Evolutionary conservation across 2,113 vertebrate species (phyloP).

Genomic region (Brachyhypopomus occidentalis): DNA sequence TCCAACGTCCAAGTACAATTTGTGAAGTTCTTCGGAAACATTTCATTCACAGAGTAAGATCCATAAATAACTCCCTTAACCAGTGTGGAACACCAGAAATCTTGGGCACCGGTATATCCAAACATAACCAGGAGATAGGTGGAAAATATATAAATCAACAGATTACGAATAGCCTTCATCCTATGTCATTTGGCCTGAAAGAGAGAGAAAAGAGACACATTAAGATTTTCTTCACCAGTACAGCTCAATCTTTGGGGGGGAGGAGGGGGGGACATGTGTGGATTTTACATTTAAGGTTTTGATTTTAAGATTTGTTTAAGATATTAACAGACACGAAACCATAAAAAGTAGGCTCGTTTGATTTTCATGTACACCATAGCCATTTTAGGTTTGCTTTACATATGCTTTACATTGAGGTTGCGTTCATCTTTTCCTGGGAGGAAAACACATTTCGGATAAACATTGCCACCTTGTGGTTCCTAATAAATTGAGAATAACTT

Average conservation of each 20-base stretch:
- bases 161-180: conserved; percentile 99
- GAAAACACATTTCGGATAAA: conserved; percentile 84
- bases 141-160: conserved; percentile 99
- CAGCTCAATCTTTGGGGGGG: neutral
- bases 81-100: conserved; percentile 99
- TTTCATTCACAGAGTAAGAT: conserved; percentile 99
- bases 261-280: neutral
- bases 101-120: conserved; percentile 99
- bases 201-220: conserved; percentile 64
- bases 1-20: conserved; percentile 99
- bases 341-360: neutral
- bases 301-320: neutral
- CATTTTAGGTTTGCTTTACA: neutral
- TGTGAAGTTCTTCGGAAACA: conserved; percentile 99
- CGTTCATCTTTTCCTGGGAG: conserved; percentile 57
- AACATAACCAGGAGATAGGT: conserved; percentile 99
- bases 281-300: neutral
- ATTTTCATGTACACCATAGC: neutral
- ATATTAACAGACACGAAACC: neutral
- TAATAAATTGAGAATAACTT: conserved; percentile 59
- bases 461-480: conserved; percentile 95
- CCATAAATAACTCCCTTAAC: conserved; percentile 99
- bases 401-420: conserved; percentile 15
- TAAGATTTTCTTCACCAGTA: neutral
- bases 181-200: conserved; percentile 99